Evolutionary conservation across 2,113 vertebrate species (phyloP).

Genomic region (Phocoena phocoena): DNA sequence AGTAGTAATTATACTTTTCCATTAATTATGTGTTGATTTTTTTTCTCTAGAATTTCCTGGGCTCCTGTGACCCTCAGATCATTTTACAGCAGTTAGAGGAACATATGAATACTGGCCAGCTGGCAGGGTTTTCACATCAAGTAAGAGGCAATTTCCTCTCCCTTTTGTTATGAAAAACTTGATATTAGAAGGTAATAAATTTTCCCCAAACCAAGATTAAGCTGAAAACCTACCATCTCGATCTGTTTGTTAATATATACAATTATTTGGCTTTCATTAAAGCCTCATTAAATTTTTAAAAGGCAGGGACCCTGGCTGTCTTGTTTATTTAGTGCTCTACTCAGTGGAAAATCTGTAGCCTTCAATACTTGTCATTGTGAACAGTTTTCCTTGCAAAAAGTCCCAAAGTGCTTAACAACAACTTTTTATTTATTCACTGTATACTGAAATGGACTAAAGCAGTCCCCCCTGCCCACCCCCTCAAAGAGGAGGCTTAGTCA

Average conservation of each 20-base stretch:
- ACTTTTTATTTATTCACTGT: background rate
- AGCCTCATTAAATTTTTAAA: background rate
- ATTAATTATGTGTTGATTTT: background rate
- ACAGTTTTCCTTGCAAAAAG: background rate
- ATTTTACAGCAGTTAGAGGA: constrained; percentile 92
- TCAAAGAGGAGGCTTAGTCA: background rate
- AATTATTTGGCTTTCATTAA: background rate
- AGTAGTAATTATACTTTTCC: background rate
- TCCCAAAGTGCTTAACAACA: background rate
- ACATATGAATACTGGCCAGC: constrained; percentile 89
- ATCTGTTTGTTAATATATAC: background rate
- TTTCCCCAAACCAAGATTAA: background rate
- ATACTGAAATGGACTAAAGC: background rate
- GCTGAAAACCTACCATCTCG: background rate
- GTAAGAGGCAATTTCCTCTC: constrained; percentile 77
- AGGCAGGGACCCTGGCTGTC: background rate
- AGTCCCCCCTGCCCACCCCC: accelerated
- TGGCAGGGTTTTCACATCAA: constrained; percentile 92
- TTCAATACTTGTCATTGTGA: background rate
- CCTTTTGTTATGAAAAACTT: constrained; percentile 14
- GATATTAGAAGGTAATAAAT: background rate
- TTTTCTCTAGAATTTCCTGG: constrained; percentile 88
- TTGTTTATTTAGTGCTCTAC: background rate
- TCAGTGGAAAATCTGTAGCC: background rate
- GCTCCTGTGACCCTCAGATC: constrained; percentile 82